phyloP scores from a whole-genome alignment of 2,888 invertebrate genomes.

The Helicoverpa assulta region DNA sequence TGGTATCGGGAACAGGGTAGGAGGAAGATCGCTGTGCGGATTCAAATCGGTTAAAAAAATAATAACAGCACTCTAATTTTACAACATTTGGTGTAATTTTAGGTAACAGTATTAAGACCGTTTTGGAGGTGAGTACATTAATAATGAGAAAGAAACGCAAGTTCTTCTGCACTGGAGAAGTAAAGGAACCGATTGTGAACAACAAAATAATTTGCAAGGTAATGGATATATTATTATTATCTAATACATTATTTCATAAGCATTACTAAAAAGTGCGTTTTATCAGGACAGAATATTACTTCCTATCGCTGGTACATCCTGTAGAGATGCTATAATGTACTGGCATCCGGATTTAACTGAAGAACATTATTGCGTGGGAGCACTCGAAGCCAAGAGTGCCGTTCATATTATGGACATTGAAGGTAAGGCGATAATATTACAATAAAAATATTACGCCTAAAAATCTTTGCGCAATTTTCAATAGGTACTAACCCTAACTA shows the following conservation, averaged over 20 bases:
- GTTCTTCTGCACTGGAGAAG: conserved; percentile 87
- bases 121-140: conserved; percentile 84
- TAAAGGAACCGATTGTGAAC: conserved; percentile 87
- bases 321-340: conserved; percentile 87
- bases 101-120: conserved; percentile 88
- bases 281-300: conserved; percentile 83
- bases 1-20: no score
- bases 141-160: conserved; percentile 88
- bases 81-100: conserved; percentile 3
- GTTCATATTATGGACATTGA: conserved; percentile 85
- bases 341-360: conserved; percentile 87
- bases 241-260: background rate
- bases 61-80: no score
- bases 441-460: no score
- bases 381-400: conserved; percentile 82
- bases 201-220: conserved; percentile 88
- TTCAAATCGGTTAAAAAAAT: no score
- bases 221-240: conserved; percentile 7
- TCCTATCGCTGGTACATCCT: conserved; percentile 85
- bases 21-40: no score
- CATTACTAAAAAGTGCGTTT: background rate
- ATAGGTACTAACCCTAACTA: no score
- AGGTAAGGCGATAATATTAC: conserved; percentile 67
- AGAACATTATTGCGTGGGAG: conserved; percentile 87
- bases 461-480: no score